A percentile compares a stretch with the other conserved stretches of the same genome.
These are phyloP conservation scores for Hydropsyche betteni DNA, from an alignment of 2,888 invertebrate species.

Conservation along the genomic window DNA sequence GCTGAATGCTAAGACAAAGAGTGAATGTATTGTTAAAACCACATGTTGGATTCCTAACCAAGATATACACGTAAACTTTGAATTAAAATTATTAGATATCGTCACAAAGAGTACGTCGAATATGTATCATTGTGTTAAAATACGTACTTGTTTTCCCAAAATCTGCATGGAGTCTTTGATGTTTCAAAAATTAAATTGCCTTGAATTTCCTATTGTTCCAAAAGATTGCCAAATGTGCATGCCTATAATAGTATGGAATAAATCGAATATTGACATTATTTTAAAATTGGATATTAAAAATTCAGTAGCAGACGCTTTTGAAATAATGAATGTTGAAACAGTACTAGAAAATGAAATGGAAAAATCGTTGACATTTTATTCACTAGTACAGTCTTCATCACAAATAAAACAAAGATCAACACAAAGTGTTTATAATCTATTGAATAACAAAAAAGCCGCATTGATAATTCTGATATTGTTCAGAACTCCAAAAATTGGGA, in stretches of 20 bases:
- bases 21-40: slow-evolving; percentile 37
- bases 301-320: slow-evolving; percentile 35
- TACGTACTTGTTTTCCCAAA: slow-evolving; percentile 40
- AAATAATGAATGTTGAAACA: slow-evolving; percentile 37
- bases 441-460: slow-evolving; percentile 36
- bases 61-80: slow-evolving; percentile 40
- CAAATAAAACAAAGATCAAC: not conserved
- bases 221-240: slow-evolving; percentile 42
- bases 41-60: slow-evolving; percentile 35
- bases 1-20: slow-evolving; percentile 46
- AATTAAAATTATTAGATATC: slow-evolving; percentile 43
- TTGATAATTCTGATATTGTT: slow-evolving; percentile 45
- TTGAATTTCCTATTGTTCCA: slow-evolving; percentile 46
- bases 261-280: slow-evolving; percentile 42
- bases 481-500: slow-evolving; percentile 37
- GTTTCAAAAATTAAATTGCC: slow-evolving; percentile 1
- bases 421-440: slow-evolving; percentile 14
- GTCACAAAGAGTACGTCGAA: slow-evolving; percentile 45
- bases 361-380: slow-evolving; percentile 1
- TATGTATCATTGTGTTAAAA: slow-evolving; percentile 42
- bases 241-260: slow-evolving; percentile 46
- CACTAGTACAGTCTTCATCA: not conserved
- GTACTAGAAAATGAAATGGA: slow-evolving; percentile 37
- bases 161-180: slow-evolving; percentile 32
- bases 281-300: slow-evolving; percentile 41